A percentile compares a stretch with the other conserved stretches of the same genome.
Conservation (phyloP, 2,888 invertebrate genomes). For the Pristionchus entomophagus region DNA sequence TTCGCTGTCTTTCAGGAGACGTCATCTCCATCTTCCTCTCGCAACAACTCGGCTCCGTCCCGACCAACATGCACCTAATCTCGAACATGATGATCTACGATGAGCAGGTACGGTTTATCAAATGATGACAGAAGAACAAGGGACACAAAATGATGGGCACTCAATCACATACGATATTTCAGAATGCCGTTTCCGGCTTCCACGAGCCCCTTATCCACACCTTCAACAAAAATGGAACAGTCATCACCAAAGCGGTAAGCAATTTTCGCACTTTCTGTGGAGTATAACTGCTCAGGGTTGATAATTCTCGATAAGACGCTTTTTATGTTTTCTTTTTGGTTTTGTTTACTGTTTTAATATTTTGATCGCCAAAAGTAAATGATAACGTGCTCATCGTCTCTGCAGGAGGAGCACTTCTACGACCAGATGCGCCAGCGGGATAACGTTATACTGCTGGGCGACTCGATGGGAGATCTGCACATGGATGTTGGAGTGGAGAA, state of each 20-base stretch:
- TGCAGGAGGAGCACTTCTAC: too few relatives aligned
- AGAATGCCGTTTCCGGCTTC: slow-evolving; percentile 81
- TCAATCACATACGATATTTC: slow-evolving; percentile 31
- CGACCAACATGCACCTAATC: not conserved
- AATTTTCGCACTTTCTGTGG: not conserved
- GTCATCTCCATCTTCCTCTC: not conserved
- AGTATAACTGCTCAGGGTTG: too few relatives aligned
- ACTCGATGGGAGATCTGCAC: not conserved
- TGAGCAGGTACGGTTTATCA: slow-evolving; percentile 24
- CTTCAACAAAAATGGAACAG: slow-evolving; percentile 93
- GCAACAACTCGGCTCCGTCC: not conserved
- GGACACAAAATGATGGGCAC: too few relatives aligned
- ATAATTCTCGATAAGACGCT: too few relatives aligned
- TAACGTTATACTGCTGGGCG: not conserved
- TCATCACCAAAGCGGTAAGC: slow-evolving; percentile 79
- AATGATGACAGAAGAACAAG: slow-evolving; percentile 41
- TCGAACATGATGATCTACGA: slow-evolving; percentile 3
- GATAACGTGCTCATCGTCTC: too few relatives aligned
- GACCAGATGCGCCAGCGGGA: slow-evolving; percentile 79
- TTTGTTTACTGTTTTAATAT: too few relatives aligned
- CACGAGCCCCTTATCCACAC: slow-evolving; percentile 89
- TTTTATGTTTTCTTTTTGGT: too few relatives aligned
- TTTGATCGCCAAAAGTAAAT: too few relatives aligned
- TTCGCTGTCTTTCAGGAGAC: not conserved
- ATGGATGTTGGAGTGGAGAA: slow-evolving; percentile 76